phyloP scores from a whole-genome alignment of 2,113 vertebrate genomes.

The Pionites leucogaster region DNA sequence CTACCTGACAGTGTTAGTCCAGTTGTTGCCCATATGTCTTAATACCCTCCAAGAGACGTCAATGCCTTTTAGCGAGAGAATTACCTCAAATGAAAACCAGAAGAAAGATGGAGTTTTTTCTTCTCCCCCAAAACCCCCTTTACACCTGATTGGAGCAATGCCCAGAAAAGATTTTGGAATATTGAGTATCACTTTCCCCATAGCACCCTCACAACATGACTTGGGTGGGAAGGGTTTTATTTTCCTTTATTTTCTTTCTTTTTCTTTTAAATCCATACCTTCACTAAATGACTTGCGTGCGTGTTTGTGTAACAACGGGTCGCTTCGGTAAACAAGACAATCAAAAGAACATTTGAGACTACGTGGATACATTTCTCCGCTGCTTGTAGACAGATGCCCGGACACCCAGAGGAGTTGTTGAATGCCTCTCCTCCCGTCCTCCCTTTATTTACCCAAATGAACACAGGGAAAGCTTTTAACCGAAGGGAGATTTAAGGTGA shows the following conservation, averaged over 20 bases:
- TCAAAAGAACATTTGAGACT: constrained; percentile 41
- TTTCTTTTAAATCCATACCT: background rate
- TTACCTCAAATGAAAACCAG: constrained; percentile 19
- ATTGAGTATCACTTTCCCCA: background rate
- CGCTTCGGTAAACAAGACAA: constrained; percentile 23
- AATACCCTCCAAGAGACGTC: background rate
- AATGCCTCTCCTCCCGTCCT: background rate
- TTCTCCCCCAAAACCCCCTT: background rate
- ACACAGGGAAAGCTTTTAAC: constrained; percentile 9
- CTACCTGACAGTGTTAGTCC: constrained; percentile 41
- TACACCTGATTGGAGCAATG: constrained; percentile 8
- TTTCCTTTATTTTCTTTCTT: no score
- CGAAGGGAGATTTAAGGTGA: constrained; percentile 13
- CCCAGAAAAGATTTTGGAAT: background rate
- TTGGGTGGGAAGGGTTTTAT: no score
- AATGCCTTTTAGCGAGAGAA: background rate
- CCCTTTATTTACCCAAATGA: constrained; percentile 23
- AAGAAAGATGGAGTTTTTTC: background rate
- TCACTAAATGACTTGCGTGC: background rate
- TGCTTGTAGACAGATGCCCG: background rate
- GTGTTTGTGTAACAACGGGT: constrained; percentile 13
- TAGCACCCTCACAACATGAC: background rate
- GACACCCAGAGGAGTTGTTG: constrained; percentile 30
- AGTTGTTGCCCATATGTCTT: constrained; percentile 67
- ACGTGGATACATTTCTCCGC: constrained; percentile 2